A percentile compares a stretch with the other conserved stretches of the same genome.
Evolutionary conservation across 2,888 invertebrate species (phyloP).

Genomic region (Seira musarum): DNA sequence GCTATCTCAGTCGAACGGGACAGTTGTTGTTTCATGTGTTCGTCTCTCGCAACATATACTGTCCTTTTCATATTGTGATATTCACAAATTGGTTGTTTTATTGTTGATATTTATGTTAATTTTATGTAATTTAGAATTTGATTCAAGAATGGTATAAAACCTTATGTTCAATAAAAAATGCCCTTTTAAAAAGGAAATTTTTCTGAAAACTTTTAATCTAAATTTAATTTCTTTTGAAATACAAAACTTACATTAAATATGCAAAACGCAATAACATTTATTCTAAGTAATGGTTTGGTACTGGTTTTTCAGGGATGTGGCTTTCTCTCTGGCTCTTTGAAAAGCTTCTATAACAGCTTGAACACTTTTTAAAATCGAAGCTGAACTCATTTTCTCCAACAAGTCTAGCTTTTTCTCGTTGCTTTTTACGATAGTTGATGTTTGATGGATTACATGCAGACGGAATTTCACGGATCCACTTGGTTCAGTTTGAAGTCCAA

Average conservation of each 20-base stretch:
- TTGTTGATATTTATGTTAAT: not conserved
- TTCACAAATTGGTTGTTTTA: conserved; percentile 3
- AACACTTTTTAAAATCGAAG: conserved; percentile 67
- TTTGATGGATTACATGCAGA: conserved; percentile 65
- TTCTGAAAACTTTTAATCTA: too few relatives aligned
- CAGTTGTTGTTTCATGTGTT: too few relatives aligned
- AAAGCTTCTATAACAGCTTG: conserved; percentile 69
- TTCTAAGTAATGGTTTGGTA: not conserved
- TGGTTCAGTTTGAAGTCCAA: conserved; percentile 65
- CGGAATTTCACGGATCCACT: conserved; percentile 63
- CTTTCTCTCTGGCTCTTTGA: conserved; percentile 65
- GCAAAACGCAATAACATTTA: not conserved
- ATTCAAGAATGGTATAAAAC: not conserved
- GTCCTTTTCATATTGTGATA: not conserved
- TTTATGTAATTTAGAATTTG: not conserved
- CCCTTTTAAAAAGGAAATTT: too few relatives aligned
- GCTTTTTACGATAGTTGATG: conserved; percentile 28
- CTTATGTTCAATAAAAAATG: too few relatives aligned
- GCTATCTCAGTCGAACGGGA: too few relatives aligned
- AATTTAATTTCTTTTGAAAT: too few relatives aligned
- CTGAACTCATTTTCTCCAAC: conserved; percentile 67
- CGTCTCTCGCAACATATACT: too few relatives aligned
- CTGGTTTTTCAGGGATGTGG: conserved; percentile 54
- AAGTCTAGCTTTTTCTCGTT: conserved; percentile 57
- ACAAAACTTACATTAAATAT: not conserved